Base-by-base conservation (phyloP, 2,888 invertebrate species). In the Hedya salicella region DNA sequence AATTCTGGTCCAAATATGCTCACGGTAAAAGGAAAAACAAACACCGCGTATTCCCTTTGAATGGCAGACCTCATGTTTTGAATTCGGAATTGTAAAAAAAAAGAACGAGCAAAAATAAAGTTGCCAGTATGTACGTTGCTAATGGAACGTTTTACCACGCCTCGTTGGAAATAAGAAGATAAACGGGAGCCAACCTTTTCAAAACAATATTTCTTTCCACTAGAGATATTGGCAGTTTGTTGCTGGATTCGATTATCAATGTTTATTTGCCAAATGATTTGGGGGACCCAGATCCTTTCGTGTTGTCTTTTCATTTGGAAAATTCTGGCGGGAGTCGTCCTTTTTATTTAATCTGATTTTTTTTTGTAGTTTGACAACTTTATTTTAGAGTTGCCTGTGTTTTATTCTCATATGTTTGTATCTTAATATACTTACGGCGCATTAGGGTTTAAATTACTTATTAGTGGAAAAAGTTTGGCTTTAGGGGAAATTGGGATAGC, bases 71-170 rank as follows among this genome's bases (percentile, higher is more conserved):
- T 60, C 32, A 17, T 17, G 53, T 61, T 54, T 61, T 54, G 66
- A 19, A 61, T 66, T 61, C 32, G 66, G 32, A 61, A 42, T 62
- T 63, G 65, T 67, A 67, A 68, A 70, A 25, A n/a, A 25, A 70
- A 70, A 64, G 60, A 32, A 49, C 62, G 65, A 66, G 25, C 67
- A 64, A 62, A 71, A 73, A 76, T 74, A 76, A 71, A 25, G 71
- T 73, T 60, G 70, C 70, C 75, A 71, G 75, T 79, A 73, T 78
- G 73, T 77, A 75, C 75, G 69, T 67, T 76, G 71, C 72, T 78
- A 81, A 82, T 81, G 77, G 73, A 76, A 73, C 62, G 64, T 49
- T 50, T 73, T 68, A 73, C 69, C 68, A 52, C 56, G 50, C 69
- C 68, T 62, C 59, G 40, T 17, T 21, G 54, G 62, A 56, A 64